These are phyloP conservation scores for Drosophila nebulosa DNA, from an alignment of 1,140 invertebrate species.

Conservation along the genomic window DNA sequence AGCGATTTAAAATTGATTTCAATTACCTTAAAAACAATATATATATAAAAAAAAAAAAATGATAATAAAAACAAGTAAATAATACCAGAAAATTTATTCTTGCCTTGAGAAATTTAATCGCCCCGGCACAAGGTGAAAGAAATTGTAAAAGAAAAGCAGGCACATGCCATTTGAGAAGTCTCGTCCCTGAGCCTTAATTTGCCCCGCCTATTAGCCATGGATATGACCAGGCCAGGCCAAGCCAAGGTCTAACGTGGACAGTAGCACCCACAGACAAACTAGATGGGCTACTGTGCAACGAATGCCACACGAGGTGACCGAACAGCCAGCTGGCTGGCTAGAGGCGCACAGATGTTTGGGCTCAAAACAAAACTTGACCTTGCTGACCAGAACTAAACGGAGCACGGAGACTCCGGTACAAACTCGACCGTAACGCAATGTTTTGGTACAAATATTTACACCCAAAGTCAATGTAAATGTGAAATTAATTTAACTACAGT, in stretches of 20 bases:
- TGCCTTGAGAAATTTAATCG: conserved; percentile 18
- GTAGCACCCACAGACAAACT: conserved; percentile 26
- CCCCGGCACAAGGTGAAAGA: not conserved
- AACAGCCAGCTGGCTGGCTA: conserved; percentile 9
- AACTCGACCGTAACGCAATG: conserved; percentile 44
- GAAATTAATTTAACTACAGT: conserved; percentile 74
- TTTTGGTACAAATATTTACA: conserved; percentile 69
- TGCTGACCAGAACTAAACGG: conserved; percentile 65
- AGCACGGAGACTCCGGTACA: too few relatives aligned
- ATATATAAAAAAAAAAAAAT: conserved; percentile 36
- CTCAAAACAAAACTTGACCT: conserved; percentile 49
- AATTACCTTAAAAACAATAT: conserved; percentile 65
- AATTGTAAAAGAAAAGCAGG: not conserved
- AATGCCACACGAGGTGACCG: too few relatives aligned
- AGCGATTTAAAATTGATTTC: conserved; percentile 39
- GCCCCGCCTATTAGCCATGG: conserved; percentile 51
- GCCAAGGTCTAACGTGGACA: conserved; percentile 9
- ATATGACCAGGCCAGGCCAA: not conserved
- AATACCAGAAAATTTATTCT: conserved; percentile 2
- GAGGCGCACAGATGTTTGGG: conserved; percentile 32
- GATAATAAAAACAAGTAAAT: conserved; percentile 16
- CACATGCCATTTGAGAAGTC: conserved; percentile 38
- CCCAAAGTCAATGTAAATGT: conserved; percentile 42
- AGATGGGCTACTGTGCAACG: conserved; percentile 41
- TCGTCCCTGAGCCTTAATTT: not conserved